A percentile compares a stretch with the other conserved stretches of the same genome.
phyloP scores from a whole-genome alignment of 35 echinoderm and acorn worm species.

The Apostichopus japonicus region DNA sequence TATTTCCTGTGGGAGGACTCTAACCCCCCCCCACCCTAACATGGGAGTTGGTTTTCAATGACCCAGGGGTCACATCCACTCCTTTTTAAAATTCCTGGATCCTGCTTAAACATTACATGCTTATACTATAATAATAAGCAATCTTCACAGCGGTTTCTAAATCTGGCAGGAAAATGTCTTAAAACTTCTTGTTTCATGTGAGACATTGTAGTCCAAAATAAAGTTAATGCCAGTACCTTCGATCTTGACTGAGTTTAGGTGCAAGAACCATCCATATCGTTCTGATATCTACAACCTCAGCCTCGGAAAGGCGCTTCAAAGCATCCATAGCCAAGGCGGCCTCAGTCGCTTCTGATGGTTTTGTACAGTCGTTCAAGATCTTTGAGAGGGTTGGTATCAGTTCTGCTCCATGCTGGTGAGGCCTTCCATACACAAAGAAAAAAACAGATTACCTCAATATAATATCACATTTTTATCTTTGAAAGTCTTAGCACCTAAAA shows the following conservation, averaged over 20 bases:
- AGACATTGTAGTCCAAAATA: too few relatives aligned
- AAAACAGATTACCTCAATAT: not conserved
- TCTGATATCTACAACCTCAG: slow-evolving; percentile 77
- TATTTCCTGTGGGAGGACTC: too few relatives aligned
- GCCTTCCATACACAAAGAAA: slow-evolving; percentile 30
- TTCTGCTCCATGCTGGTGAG: slow-evolving; percentile 78
- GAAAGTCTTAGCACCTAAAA: too few relatives aligned
- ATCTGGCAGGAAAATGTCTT: too few relatives aligned
- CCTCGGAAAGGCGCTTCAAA: slow-evolving; percentile 52
- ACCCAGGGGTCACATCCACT: too few relatives aligned
- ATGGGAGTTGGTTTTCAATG: too few relatives aligned
- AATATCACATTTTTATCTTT: not conserved
- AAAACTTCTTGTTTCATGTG: too few relatives aligned
- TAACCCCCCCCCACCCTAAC: too few relatives aligned
- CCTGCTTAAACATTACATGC: too few relatives aligned
- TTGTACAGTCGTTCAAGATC: slow-evolving; percentile 71
- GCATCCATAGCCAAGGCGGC: slow-evolving; percentile 75
- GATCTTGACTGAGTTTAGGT: slow-evolving; percentile 62
- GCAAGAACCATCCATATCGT: slow-evolving; percentile 73
- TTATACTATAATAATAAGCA: too few relatives aligned
- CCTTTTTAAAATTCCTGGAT: too few relatives aligned
- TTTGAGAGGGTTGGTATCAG: slow-evolving; percentile 72
- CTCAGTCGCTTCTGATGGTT: slow-evolving; percentile 53
- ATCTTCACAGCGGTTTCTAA: too few relatives aligned
- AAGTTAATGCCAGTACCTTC: not conserved